A percentile compares a stretch with the other conserved stretches of the same genome.
phyloP scores from a whole-genome alignment of 2,888 invertebrate species.

The Apamea sordens region DNA sequence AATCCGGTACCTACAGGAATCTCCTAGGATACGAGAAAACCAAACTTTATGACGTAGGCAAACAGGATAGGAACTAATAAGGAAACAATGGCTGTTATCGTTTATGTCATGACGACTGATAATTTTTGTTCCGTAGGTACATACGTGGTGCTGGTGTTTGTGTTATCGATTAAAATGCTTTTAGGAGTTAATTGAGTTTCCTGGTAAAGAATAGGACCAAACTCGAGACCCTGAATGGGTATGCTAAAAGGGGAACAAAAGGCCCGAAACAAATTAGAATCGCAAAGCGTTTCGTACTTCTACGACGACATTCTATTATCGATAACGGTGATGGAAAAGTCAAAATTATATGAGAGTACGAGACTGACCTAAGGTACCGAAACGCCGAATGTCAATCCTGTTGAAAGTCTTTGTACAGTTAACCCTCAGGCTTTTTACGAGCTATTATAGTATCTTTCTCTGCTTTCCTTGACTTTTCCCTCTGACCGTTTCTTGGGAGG shows the following conservation, averaged over 20 bases:
- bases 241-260: neutral
- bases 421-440: neutral
- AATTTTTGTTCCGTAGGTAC: neutral
- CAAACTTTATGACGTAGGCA: conserved; percentile 58
- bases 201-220: neutral
- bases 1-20: conserved; percentile 60
- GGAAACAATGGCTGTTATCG: neutral
- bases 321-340: neutral
- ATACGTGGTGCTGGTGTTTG: no score
- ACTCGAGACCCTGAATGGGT: neutral
- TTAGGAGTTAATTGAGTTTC: neutral
- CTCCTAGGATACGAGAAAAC: conserved; percentile 73
- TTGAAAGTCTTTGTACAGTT: no score
- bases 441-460: neutral
- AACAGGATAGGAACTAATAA: conserved; percentile 34
- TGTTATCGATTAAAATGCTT: neutral
- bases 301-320: neutral
- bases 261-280: neutral
- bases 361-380: neutral
- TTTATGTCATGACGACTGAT: conserved; percentile 1
- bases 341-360: neutral
- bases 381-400: no score
- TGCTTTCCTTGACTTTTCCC: neutral
- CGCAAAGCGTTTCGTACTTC: neutral
- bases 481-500: neutral